Base-by-base conservation (phyloP, 1,140 invertebrate genomes). In the Tetranychus cinnabarinus region DNA sequence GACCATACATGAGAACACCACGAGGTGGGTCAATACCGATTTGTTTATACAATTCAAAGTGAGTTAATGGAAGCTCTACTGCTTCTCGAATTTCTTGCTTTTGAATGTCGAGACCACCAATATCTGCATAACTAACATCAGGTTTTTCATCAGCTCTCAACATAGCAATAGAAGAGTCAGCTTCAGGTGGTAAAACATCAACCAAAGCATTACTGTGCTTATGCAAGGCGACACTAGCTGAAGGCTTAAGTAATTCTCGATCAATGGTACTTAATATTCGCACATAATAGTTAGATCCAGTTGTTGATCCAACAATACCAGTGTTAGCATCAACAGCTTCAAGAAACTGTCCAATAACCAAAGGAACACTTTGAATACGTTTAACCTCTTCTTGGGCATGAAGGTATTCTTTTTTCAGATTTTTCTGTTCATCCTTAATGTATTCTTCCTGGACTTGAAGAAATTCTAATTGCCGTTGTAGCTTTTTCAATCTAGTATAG, bases 41-140 rank as follows among this genome's bases (percentile, higher is more conserved):
- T 75, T 98, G 95, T 73, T 97, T 88, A 73, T 97, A 98, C 23
- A 98, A 75, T 73, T 98, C 93, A 70, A 96, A 96, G 72, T 98
- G 93, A 54, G 93, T 98, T 1, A 99, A 74, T 4, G 96, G 95
- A 61, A 99, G 73, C 72, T 98, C 95, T 0, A 99, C 95, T 55
- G 95, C 95, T 76, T 99, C 96, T 58, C 93, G 76, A 63, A 99
- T 97, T 75, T 99, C 95, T 72, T 98, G 95, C 68, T 98, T 98
- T 72, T 98, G 95, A 78, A 97, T 96, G 71, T 98, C 93, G 83
- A 98, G 89, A 52, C 96, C 96, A 73, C 96, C 96, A 74, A 99
- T 98, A 69, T 98, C 95, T 33, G 85, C 81, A 72, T 98, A 98
- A 56, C 82, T 80, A 15, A 98, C 89, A 76, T 98, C 91, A 2